Conservation (phyloP, 2,797 vertebrate species). For the Characodon lateralis region DNA sequence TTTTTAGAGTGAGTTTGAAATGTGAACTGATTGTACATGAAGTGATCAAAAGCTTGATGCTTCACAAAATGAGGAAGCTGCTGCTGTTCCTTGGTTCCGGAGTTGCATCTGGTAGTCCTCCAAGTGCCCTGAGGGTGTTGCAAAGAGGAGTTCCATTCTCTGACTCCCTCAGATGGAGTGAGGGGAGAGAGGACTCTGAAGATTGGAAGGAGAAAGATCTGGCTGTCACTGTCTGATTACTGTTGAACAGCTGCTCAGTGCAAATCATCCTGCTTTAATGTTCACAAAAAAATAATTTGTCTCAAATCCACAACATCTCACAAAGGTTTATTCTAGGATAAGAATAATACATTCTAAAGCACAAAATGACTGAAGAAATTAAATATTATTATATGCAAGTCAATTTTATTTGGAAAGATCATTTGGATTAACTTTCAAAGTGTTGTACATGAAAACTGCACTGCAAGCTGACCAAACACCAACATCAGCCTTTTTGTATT, state of each 20-base stretch:
- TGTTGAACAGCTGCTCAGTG: constrained; percentile 68
- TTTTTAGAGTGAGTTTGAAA: constrained; percentile 64
- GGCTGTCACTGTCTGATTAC: constrained; percentile 50
- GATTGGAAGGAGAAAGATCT: constrained; percentile 30
- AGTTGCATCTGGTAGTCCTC: constrained; percentile 74
- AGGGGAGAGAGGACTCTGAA: constrained; percentile 28
- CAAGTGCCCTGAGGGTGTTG: constrained; percentile 62
- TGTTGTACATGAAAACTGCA: background rate
- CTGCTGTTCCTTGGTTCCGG: constrained; percentile 45
- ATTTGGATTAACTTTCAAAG: background rate
- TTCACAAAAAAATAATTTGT: constrained; percentile 56
- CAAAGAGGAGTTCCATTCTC: constrained; percentile 55
- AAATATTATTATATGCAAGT: background rate
- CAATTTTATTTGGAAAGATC: background rate
- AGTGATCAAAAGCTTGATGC: constrained; percentile 36
- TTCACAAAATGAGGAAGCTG: constrained; percentile 44
- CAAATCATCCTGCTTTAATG: constrained; percentile 56
- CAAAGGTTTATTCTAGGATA: constrained; percentile 14
- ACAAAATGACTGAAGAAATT: background rate
- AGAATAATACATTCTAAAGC: constrained; percentile 17
- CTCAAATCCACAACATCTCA: constrained; percentile 39
- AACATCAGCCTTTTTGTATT: background rate
- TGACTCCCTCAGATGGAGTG: constrained; percentile 24
- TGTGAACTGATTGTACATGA: constrained; percentile 65
- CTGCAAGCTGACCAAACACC: background rate